Base-by-base conservation (phyloP, 2,797 vertebrate species). In the Sebastes variabilis region DNA sequence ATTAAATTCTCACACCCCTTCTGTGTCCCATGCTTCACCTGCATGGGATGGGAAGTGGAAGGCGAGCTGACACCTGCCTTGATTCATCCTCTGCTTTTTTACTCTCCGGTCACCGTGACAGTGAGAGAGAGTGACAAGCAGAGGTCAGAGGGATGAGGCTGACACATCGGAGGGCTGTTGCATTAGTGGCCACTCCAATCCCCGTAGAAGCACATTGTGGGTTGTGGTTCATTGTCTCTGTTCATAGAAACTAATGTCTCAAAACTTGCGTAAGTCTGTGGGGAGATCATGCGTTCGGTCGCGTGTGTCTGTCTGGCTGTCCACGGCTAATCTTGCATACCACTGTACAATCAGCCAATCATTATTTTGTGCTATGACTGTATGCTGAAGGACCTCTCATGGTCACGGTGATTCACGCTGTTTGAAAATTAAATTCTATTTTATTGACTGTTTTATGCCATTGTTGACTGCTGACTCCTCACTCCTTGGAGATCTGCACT, bases 1-100 rank as follows among this genome's bases (percentile, higher is more conserved):
- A 87, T 91, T 92, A 89, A 85, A 91, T 89, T 90, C 92, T 90
- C 89, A 77, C 92, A 89, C 89, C 77, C 68, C 52, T 42, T 38
- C 61, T 13, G 56, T 27, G 34, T 69, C 77, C 81, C 78, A 67
- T n/a, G 6, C 83, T 65, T 80, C 68, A 64, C 52, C 59, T 67
- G n/a, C 77, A 69, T 79, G 79, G 67, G 67, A 83, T 32, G 73
- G 54, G 54, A 81, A 77, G 75, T 30, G 60, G 78, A 69, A 75
- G 81, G 56, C 38, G 8, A 68, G 70, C 72, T 61, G 77, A 80
- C 85, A 76, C 79, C 80, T 74, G 27, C 75, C 83, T 73, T 8
- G 2, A 58, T 52, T 56, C 64, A n/a, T 75, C 55, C 66, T 34
- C 67, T 59, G 16, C 16, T 38, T 6, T 7, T 54, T 61, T 14